Evolutionary conservation across 2,797 vertebrate species (phyloP), one percentile per base, ranked within the genome.

Genomic region (Gymnodraco acuticeps): DNA sequence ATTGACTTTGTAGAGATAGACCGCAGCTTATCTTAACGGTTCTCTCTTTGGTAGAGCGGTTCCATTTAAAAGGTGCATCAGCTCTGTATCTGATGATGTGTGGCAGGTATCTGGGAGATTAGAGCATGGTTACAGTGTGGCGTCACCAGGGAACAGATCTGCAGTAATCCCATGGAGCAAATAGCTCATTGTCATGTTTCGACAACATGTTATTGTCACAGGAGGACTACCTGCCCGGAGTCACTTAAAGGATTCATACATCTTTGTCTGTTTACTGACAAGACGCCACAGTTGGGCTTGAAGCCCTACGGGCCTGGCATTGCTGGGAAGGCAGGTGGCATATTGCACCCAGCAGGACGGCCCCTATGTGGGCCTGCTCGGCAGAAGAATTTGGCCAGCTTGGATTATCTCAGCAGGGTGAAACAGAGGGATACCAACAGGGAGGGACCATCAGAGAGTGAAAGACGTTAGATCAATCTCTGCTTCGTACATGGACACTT

Each of bases 341-440:
- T 94, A 94, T 94, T 92, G 93, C 83, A 85, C 89, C 84, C 93
- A 94, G 94, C 89, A 83, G 90, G 93, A 79, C 59, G 5, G 31
- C 89, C 87, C 75, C 79, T 61, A 64, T 77, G 89, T 70, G 86
- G 87, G 81, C 75, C 83, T 62, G 75, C 80, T 65, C 48, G 64
- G 81, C 80, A 60, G 85, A 90, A 85, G 84, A 92, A 86, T 85
- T 85, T 81, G 91, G 90, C 88, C 85, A 63, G 88, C 91, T 90
- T 85, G 88, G 88, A 90, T 91, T 90, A 85, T 78, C 92, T 71
- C 88, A 90, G 89, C 85, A 70, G 89, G 92, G 84, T 72, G 81
- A 84, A 81, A 77, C 77, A 76, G 78, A 84, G 79, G 73, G 65
- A 78, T 60, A n/a, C 60, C 55, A 73, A 73, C 59, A 46, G 73